Base-by-base conservation (phyloP, 2,888 invertebrate genomes). In the Polyommatus iphigenia region DNA sequence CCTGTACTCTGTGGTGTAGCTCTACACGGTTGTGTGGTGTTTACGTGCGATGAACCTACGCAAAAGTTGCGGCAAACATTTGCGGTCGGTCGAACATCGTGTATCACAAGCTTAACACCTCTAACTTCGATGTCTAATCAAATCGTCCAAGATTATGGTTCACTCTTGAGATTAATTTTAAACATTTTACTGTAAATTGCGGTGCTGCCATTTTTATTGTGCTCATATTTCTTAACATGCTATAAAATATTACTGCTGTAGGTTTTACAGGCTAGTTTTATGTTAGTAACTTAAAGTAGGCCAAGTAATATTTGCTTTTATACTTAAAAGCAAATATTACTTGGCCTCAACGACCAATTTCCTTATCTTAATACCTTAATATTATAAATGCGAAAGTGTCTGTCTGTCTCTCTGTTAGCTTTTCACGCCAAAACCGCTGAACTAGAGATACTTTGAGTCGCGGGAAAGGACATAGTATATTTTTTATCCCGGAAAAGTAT, bases 131-230 rank as follows among this genome's bases (percentile, higher is more conserved):
- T 62, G 62, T 62, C 62, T 24, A 62, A 62, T 62, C 62, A 62
- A 62, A 20, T 62, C 24, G 24, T 62, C 10, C 62, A 13, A 62
- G 62, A 62, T 62, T 62, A 62, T 20, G 24, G 24, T 62, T 62
- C 20, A 62, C 20, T 62, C 62, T 24, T 62, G 20, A 62, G 24
- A 62, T 62, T 62, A 62, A 62, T 62, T 24, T 62, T 20, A 62
- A 62, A 62, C 13, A 62, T 24, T 62, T 62, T 62, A 62, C 62
- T 62, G 62, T 62, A 62, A 62, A 62, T 62, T 62, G 62, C 13
- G 1, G 62, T 1, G 62, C 24, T 24, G 62, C 62, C 24, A 62
- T 24, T 62, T 62, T 62, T 62, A 62, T 62, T 10, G 24, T 62
- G 24, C 24, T 24, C 24, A 62, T 62, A 24, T 24, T 24, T 62